Evolutionary conservation across 2,888 invertebrate species (phyloP).

Genomic region (Ormyrus labotus): DNA sequence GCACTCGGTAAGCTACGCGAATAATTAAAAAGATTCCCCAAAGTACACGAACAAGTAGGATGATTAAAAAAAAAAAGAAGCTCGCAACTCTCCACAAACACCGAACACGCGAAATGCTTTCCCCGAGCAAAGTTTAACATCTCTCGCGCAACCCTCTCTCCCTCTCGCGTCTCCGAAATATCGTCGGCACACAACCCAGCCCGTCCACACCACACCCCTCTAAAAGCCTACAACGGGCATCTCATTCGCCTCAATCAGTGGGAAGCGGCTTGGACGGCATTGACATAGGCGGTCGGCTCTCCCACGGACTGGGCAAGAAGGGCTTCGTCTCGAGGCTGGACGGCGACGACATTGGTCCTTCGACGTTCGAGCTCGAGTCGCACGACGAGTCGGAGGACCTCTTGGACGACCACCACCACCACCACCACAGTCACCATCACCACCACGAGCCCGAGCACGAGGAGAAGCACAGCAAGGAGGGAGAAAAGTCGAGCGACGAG

Average conservation of each 20-base stretch:
- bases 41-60: too few species aligned
- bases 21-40: too few species aligned
- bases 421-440: slow-evolving; percentile 5
- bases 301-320: slow-evolving; percentile 8
- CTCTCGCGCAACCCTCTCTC: too few species aligned
- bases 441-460: slow-evolving; percentile 56
- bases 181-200: too few species aligned
- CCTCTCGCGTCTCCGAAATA: too few species aligned
- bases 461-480: slow-evolving; percentile 58
- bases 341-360: slow-evolving; percentile 24
- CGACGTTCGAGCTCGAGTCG: slow-evolving; percentile 26
- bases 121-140: too few species aligned
- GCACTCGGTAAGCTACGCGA: too few species aligned
- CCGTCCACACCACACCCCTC: too few species aligned
- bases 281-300: background rate
- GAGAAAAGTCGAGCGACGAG: slow-evolving; percentile 39
- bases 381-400: slow-evolving; percentile 44
- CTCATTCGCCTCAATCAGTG: background rate
- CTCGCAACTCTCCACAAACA: too few species aligned
- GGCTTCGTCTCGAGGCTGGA: slow-evolving; percentile 28
- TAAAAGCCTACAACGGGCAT: too few species aligned
- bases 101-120: too few species aligned
- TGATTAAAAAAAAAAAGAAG: too few species aligned
- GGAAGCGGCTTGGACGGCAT: slow-evolving; percentile 22
- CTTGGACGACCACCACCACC: slow-evolving; percentile 15